Evolutionary conservation across 2,888 invertebrate genomes (phyloP).

Genomic region (Lasioglossum leucozonium): DNA sequence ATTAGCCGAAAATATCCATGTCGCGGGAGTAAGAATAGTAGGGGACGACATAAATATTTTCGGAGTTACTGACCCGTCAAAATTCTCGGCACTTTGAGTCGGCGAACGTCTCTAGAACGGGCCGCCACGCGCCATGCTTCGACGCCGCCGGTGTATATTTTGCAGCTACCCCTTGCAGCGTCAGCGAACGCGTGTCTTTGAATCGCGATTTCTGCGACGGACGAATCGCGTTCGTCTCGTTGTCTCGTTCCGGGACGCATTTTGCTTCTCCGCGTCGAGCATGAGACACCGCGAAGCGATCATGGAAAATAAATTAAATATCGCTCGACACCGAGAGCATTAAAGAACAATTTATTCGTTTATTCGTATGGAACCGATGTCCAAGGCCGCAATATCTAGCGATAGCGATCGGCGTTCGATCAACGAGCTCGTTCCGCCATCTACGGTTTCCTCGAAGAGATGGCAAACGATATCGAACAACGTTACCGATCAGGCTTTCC

Average conservation of each 20-base stretch:
- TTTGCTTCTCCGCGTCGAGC: neutral
- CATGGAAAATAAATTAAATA: neutral
- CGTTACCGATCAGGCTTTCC: neutral
- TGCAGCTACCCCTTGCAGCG: neutral
- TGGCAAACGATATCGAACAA: neutral
- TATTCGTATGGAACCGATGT: neutral
- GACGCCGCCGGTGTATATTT: neutral
- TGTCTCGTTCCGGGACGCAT: neutral
- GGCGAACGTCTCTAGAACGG: conserved; percentile 28
- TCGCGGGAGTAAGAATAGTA: conserved; percentile 73
- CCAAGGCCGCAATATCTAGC: neutral
- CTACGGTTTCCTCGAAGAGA: neutral
- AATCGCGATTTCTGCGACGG: neutral
- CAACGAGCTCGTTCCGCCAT: neutral
- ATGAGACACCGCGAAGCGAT: neutral
- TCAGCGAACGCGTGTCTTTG: neutral
- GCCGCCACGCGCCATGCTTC: conserved; percentile 21
- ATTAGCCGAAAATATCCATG: conserved; percentile 71
- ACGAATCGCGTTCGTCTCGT: neutral
- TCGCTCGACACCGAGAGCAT: neutral
- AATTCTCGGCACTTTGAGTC: conserved; percentile 66
- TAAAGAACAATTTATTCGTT: neutral
- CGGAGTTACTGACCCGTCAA: conserved; percentile 77
- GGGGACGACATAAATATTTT: conserved; percentile 74
- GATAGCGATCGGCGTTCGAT: neutral